Evolutionary conservation across 2,113 vertebrate species (phyloP).

Genomic region (Pseudorhombus dupliciocellatus): DNA sequence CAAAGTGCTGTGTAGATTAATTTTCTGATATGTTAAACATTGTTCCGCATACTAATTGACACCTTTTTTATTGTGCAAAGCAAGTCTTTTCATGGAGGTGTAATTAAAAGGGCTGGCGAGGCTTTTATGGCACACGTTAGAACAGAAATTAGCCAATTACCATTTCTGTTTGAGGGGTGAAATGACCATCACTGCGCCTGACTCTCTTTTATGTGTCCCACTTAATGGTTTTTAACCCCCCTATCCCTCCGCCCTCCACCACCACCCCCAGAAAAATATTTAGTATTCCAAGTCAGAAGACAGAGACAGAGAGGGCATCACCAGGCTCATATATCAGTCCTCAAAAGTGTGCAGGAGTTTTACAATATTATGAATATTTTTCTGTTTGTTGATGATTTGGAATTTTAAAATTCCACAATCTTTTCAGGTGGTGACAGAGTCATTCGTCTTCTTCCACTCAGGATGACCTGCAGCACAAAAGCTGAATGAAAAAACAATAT

Average conservation of each 20-base stretch:
- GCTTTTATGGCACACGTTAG: constrained; percentile 75
- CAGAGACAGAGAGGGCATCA: constrained; percentile 38
- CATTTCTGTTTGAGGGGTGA: constrained; percentile 68
- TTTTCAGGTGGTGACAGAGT: too few species aligned
- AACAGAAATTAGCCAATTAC: constrained; percentile 77
- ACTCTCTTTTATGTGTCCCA: constrained; percentile 60
- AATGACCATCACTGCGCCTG: constrained; percentile 62
- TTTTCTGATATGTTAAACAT: constrained; percentile 85
- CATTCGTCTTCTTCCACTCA: not conserved
- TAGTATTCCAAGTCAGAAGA: constrained; percentile 49
- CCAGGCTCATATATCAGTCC: constrained; percentile 33
- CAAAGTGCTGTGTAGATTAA: constrained; percentile 84
- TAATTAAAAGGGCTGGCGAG: constrained; percentile 75
- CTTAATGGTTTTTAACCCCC: constrained; percentile 65
- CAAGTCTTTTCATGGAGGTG: constrained; percentile 69
- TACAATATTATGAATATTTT: not conserved
- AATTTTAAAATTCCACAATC: not conserved
- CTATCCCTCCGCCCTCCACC: not conserved
- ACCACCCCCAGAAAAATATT: constrained; percentile 54
- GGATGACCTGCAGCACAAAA: not conserved
- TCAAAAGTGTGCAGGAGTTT: constrained; percentile 13
- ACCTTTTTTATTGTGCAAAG: constrained; percentile 75
- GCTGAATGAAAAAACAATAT: not conserved
- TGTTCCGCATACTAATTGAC: constrained; percentile 83
- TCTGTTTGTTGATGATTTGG: not conserved